Evolutionary conservation across 2,797 vertebrate species (phyloP), one percentile per base, ranked within the genome.

Genomic region (Mallotus villosus): DNA sequence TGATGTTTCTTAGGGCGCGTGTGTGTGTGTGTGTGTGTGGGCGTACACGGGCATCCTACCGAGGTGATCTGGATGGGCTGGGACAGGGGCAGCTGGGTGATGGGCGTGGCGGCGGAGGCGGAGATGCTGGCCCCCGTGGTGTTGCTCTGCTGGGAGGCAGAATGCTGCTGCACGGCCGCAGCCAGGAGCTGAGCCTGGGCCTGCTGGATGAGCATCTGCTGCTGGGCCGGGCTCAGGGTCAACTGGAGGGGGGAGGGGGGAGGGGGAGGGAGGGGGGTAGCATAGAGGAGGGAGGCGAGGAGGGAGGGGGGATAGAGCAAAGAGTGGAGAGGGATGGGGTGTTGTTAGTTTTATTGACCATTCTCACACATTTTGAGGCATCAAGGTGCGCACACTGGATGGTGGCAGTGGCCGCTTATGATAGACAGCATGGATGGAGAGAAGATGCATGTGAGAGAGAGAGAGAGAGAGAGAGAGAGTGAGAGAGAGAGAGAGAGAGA

Each of bases 31-130:
- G 69, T 24, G 49, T 63, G 63, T 63, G 63, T 17, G 32, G 17
- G 32, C 59, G 58, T 63, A 66, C 24, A 60, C 22, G 27, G 7
- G 27, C 46, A 24, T 72, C 92, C 90, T 93, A 95, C 94, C 73
- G 97, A 92, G 87, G 96, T 93, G 79, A 99, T 97, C 92, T 99
- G 98, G 88, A 99, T 97, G 88, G 98, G 96, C 91, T 99, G 98
- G 60, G 97, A 97, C 77, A 99, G 92, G 82, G 97, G 96, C 82
- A 99, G 94, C 93, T 98, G 97, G 75, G 97, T 98, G 88, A 99
- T 97, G 83, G 98, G 97, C 2, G 97, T 94, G 84, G 97, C 97
- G 86, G 97, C 97, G 25, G 96, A 95, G 86, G 98, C 97, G 1
- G 97, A 98, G 95, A 99, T 99, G 93, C 92, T 97, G 86, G 97